phyloP scores from a whole-genome alignment of 2,113 vertebrate genomes.

The Helogale parvula region DNA sequence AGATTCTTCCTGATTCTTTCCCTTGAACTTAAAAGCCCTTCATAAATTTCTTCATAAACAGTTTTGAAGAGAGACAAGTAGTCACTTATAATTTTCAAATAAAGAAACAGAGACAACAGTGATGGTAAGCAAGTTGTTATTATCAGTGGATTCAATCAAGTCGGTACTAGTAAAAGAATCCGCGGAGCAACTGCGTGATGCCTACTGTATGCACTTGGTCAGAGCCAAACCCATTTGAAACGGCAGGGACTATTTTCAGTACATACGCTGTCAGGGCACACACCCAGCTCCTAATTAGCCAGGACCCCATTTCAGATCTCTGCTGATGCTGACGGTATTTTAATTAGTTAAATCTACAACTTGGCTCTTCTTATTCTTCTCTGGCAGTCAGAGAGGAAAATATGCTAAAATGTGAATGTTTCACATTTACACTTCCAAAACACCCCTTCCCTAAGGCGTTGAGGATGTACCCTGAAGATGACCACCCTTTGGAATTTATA shows the following conservation, averaged over 20 bases:
- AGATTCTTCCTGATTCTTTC: neutral
- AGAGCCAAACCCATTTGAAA: neutral
- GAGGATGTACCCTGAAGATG: neutral
- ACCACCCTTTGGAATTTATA: slow-evolving; percentile 48
- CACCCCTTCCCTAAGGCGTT: neutral
- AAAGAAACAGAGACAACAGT: neutral
- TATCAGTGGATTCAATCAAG: neutral
- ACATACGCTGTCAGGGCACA: neutral
- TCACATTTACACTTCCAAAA: neutral
- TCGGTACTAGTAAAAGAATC: neutral
- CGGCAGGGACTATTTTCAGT: fast-evolving
- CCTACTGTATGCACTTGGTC: fast-evolving
- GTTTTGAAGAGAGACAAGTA: neutral
- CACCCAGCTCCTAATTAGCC: neutral
- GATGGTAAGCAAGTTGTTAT: neutral
- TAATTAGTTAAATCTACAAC: slow-evolving; percentile 44
- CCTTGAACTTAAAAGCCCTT: neutral
- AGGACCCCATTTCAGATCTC: slow-evolving; percentile 13
- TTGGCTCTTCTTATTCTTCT: slow-evolving; percentile 15
- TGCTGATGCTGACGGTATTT: neutral
- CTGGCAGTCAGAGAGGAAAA: slow-evolving; percentile 16
- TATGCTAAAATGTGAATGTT: neutral
- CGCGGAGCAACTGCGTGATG: fast-evolving
- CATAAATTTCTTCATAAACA: neutral
- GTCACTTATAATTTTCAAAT: neutral